Conservation (phyloP, 2,797 vertebrate species). For the Pseudomugil gertrudae region DNA sequence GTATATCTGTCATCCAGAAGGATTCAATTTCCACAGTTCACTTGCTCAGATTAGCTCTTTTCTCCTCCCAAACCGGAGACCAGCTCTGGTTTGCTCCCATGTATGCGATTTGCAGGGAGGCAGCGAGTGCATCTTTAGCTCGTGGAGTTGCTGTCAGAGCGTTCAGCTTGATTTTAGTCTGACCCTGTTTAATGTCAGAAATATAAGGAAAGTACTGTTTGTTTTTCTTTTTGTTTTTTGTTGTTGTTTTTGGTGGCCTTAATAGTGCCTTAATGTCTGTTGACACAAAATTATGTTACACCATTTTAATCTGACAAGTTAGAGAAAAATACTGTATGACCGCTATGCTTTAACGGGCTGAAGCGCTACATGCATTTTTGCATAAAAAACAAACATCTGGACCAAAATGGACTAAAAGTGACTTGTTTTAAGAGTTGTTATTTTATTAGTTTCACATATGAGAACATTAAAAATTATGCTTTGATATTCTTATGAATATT, state of each 20-base stretch:
- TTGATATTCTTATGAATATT: neutral
- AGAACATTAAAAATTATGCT: too few relatives aligned
- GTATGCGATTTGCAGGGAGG: constrained; percentile 61
- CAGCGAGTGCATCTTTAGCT: constrained; percentile 23
- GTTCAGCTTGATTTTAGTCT: constrained; percentile 60
- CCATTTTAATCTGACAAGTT: too few relatives aligned
- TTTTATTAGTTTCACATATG: neutral
- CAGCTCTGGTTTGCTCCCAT: constrained; percentile 28
- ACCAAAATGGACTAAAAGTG: too few relatives aligned
- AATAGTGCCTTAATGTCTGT: too few relatives aligned
- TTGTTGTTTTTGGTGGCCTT: too few relatives aligned
- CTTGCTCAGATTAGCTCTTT: constrained; percentile 11
- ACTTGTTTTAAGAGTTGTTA: too few relatives aligned
- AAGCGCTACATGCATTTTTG: too few relatives aligned
- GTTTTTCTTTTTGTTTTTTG: neutral
- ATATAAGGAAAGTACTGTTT: constrained; percentile 2
- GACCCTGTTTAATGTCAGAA: constrained; percentile 42
- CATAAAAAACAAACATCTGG: too few relatives aligned
- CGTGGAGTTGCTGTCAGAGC: constrained; percentile 53
- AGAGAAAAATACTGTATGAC: too few relatives aligned
- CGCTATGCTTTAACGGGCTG: too few relatives aligned
- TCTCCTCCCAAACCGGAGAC: constrained; percentile 11
- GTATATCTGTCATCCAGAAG: constrained; percentile 40
- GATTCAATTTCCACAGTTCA: constrained; percentile 41
- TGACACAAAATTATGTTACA: too few relatives aligned